Conservation (phyloP, 2,797 vertebrate genomes). For the Pelobates cultripes region DNA sequence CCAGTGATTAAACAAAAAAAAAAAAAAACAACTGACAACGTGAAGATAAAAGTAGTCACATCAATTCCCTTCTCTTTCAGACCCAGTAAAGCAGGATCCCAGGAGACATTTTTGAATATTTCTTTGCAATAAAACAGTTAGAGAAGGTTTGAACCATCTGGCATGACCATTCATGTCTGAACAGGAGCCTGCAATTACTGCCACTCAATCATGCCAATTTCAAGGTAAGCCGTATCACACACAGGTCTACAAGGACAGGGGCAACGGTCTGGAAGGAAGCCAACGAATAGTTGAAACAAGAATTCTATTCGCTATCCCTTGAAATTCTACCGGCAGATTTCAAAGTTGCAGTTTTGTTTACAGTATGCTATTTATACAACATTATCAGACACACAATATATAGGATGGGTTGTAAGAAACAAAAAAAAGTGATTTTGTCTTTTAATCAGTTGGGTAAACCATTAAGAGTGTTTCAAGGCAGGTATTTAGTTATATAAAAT, state of each 20-base stretch:
- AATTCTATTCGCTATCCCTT: background rate
- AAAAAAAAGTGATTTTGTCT: too few relatives aligned
- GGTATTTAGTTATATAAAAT: too few relatives aligned
- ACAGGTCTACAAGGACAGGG: background rate
- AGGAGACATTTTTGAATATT: slow-evolving; percentile 8
- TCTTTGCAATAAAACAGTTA: slow-evolving; percentile 1
- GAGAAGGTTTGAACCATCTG: slow-evolving; percentile 15
- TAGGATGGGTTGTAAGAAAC: too few relatives aligned
- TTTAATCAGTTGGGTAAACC: too few relatives aligned
- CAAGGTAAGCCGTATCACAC: background rate
- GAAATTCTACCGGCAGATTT: background rate
- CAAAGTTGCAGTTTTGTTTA: background rate
- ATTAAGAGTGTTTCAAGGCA: too few relatives aligned
- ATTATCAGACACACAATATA: too few relatives aligned
- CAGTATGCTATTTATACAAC: too few relatives aligned
- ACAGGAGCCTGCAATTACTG: slow-evolving; percentile 12
- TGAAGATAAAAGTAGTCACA: slow-evolving; percentile 4
- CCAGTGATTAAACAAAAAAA: slow-evolving; percentile 1
- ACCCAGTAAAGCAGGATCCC: slow-evolving; percentile 3
- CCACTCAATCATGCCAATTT: slow-evolving; percentile 12
- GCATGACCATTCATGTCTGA: slow-evolving; percentile 7
- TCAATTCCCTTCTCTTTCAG: background rate
- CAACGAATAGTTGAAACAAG: background rate
- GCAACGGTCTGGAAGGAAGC: too few relatives aligned
- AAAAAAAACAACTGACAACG: background rate